Evolutionary conservation across 2,113 vertebrate genomes (phyloP).

Genomic region (Setophaga kirtlandii): DNA sequence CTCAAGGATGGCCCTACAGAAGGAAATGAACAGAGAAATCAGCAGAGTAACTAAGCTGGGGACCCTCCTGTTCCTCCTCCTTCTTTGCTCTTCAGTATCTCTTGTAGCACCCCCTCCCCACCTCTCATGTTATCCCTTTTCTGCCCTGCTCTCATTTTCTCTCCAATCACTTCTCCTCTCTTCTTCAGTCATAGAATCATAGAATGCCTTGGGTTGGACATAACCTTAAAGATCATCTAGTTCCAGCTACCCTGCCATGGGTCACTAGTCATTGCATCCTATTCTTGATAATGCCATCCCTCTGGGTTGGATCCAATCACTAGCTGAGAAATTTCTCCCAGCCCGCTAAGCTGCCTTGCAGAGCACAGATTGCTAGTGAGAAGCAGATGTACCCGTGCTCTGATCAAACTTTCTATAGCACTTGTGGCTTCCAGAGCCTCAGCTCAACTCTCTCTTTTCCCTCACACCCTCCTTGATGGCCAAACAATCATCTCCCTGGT

Average conservation of each 20-base stretch:
- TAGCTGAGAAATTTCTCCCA: neutral
- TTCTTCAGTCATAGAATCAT: neutral
- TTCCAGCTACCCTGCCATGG: neutral
- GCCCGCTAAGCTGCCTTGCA: neutral
- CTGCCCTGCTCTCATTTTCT: neutral
- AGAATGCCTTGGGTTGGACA: neutral
- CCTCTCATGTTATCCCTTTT: neutral
- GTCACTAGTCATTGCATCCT: neutral
- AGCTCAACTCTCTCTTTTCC: neutral
- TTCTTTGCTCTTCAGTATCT: neutral
- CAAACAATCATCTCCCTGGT: neutral
- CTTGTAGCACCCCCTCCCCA: neutral
- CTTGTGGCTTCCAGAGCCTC: neutral
- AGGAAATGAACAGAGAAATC: neutral
- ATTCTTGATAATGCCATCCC: neutral
- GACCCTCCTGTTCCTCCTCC: neutral
- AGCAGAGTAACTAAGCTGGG: neutral
- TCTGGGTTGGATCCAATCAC: neutral
- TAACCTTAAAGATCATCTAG: neutral
- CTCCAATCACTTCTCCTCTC: neutral
- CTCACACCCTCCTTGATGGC: neutral
- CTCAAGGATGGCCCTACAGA: constrained; percentile 63
- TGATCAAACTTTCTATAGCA: neutral
- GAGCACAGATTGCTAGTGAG: neutral
- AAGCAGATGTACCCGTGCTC: neutral